Conservation (phyloP, 64 coral and sea anemone species). For the Porites lutea region DNA sequence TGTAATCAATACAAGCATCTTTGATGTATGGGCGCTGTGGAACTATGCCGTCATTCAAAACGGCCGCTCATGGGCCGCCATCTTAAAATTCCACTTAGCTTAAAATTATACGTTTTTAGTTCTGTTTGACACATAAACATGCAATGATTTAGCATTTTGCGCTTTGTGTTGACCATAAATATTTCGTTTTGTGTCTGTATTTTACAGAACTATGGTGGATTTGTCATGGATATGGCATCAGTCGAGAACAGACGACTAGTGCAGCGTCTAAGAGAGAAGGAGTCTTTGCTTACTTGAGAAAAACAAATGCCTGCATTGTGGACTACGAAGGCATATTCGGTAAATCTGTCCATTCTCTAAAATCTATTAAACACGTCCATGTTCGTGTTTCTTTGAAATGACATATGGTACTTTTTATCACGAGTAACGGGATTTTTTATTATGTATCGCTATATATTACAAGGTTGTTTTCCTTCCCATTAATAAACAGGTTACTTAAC, state of each 20-base stretch:
- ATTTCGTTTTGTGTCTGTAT: background rate
- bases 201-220: slow-evolving; percentile 20
- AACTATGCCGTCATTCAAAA: background rate
- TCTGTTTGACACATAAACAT: background rate
- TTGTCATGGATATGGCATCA: background rate
- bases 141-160: too few species aligned
- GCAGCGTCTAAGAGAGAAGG: background rate
- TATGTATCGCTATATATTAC: slow-evolving; percentile 8
- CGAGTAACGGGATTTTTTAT: background rate
- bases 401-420: slow-evolving; percentile 10
- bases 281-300: background rate
- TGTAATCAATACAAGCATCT: background rate
- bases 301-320: background rate
- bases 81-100: slow-evolving; percentile 3
- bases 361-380: too few species aligned
- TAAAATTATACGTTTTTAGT: slow-evolving; percentile 14
- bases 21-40: background rate
- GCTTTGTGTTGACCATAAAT: too few species aligned
- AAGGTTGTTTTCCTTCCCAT: slow-evolving; percentile 2
- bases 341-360: too few species aligned
- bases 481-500: slow-evolving; percentile 13
- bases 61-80: background rate
- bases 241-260: background rate
- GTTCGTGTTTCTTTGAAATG: background rate
- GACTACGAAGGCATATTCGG: background rate